Evolutionary conservation across 30 jellyfish, hydroid and myxozoan species (phyloP).

Genomic region (Mastigias papua): DNA sequence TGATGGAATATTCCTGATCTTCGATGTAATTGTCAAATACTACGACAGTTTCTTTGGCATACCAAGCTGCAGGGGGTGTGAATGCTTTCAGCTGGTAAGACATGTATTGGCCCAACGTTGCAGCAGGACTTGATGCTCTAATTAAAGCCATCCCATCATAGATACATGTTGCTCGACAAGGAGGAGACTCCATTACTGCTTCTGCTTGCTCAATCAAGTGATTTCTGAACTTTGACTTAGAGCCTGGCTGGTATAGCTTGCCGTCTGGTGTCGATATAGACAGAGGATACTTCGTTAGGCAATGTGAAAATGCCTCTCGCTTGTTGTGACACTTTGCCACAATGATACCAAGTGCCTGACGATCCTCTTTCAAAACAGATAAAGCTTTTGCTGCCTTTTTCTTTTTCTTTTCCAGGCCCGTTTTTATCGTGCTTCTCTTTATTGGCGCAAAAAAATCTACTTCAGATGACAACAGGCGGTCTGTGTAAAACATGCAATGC

Average conservation of each 20-base stretch:
- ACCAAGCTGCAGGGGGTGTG: constrained; percentile 60
- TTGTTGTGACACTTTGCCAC: constrained; percentile 71
- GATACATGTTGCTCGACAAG: constrained; percentile 34
- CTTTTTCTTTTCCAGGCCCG: constrained; percentile 32
- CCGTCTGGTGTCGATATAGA: constrained; percentile 71
- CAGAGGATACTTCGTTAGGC: constrained; percentile 69
- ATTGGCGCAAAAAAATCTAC: constrained; percentile 60
- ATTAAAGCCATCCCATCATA: constrained; percentile 73
- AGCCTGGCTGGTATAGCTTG: constrained; percentile 61
- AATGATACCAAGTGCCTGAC: constrained; percentile 65
- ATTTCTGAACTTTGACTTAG: constrained; percentile 50
- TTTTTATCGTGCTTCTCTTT: constrained; percentile 53
- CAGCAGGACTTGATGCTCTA: constrained; percentile 63
- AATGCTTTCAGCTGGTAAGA: constrained; percentile 63
- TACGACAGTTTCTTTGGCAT: constrained; percentile 55
- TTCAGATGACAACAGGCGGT: constrained; percentile 32
- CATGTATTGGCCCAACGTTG: constrained; percentile 70
- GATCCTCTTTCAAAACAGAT: constrained; percentile 60
- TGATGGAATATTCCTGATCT: constrained; percentile 59
- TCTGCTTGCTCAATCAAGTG: constrained; percentile 53
- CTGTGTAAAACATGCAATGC: constrained; percentile 50
- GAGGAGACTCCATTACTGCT: constrained; percentile 49
- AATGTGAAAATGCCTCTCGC: constrained; percentile 71
- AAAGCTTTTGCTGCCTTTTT: constrained; percentile 42
- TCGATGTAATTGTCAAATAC: constrained; percentile 66